Percentiles rank a stretch among this genome's conserved stretches.
phyloP scores from a whole-genome alignment of 2,113 vertebrate species.

The Dicrurus megarhynchus region DNA sequence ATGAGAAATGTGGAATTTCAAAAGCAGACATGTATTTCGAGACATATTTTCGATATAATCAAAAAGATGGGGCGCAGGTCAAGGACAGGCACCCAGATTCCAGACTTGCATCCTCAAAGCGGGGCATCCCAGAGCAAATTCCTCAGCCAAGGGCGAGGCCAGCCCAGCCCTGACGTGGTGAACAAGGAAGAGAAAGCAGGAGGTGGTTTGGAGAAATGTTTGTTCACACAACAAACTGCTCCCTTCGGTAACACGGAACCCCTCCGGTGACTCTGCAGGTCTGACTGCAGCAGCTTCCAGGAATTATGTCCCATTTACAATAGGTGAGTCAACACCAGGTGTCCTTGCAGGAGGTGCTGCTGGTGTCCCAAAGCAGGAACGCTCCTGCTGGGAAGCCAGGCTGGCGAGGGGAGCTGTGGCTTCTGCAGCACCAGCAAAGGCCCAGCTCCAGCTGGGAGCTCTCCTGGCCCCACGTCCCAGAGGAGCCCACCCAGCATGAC shows the following conservation, averaged over 20 bases:
- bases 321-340: conserved; percentile 51
- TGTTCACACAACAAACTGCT: conserved; percentile 48
- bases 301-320: background rate
- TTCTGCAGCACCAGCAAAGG: background rate
- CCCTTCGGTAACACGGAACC: background rate
- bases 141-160: background rate
- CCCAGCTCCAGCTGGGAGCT: background rate
- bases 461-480: background rate
- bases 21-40: background rate
- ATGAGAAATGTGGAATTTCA: accelerated
- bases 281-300: background rate
- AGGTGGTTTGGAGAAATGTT: background rate
- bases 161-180: background rate
- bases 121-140: background rate
- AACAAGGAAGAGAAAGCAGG: background rate
- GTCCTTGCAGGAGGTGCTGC: background rate
- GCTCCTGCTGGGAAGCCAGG: background rate
- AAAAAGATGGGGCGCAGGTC: background rate
- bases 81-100: background rate
- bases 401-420: background rate
- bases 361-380: background rate
- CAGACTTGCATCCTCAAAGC: background rate
- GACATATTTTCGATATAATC: background rate
- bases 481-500: background rate
- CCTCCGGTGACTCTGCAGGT: background rate